Evolutionary conservation across 2,113 vertebrate species (phyloP), one percentile per base, ranked within the genome.

Genomic region (Zosterops hypoxanthus): DNA sequence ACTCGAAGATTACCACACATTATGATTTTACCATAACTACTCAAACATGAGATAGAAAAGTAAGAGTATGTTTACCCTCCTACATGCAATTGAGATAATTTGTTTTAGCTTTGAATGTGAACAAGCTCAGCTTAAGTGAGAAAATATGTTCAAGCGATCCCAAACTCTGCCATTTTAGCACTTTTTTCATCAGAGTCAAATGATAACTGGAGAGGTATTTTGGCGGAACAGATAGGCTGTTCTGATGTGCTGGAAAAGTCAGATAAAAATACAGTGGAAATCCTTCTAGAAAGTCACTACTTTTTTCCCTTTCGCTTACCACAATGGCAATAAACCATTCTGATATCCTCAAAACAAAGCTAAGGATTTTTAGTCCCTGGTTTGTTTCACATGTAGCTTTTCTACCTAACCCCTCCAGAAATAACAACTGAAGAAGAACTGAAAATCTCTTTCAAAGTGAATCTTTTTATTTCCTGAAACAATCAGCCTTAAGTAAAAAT

Each of bases 31-130:
- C 77, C 34, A 10, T 9, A 75, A 81, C 72, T 29, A 59, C 56
- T 94, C 93, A 44, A 84, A 93, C 39, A 61, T 4, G 25, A 90
- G 61, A 56, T 46, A 76, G 41, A 49, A 70, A 81, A 79, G n/a
- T 57, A 44, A 79, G 69, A 88, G 65, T 11, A 70, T 59, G 47
- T 86, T 93, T 89, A 65, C 56, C 69, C 53, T 93, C 77, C 53
- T 73, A 91, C 85, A 92, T 57, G 49, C 39, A 86, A 68, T 25
- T 39, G 66, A 93, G 87, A 76, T 71, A 2, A 82, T 81, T 72
- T 91, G 55, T 61, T 94, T 88, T 50, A 93, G 63, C 82, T 61
- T 94, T 6, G 18, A 69, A 95, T 75, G 73, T 36, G 75, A 96
- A 82, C 8, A 57, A 92, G 77, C 55, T 94, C 47, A 72, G 59